Percentiles rank a stretch among this genome's conserved stretches.
phyloP scores from a whole-genome alignment of 2,888 invertebrate genomes.

The Limnephilus lunatus region DNA sequence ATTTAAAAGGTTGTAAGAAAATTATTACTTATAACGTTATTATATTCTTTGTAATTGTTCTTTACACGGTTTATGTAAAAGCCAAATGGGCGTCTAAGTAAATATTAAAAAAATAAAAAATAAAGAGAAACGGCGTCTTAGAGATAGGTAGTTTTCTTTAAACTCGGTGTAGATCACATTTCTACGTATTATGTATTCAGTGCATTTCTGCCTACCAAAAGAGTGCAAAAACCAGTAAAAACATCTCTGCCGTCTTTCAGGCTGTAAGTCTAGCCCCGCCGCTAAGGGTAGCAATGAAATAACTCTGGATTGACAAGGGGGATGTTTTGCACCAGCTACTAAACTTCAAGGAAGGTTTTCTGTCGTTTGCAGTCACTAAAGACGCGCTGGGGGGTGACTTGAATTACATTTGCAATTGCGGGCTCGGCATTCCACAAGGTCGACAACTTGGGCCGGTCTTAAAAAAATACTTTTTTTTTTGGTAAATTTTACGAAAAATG shows the following conservation, averaged over 20 bases:
- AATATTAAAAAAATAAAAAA: no score
- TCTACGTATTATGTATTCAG: background rate
- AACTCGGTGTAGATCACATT: background rate
- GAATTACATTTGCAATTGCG: conserved; percentile 15
- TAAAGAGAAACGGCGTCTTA: no score
- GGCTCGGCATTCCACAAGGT: background rate
- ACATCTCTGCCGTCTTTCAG: background rate
- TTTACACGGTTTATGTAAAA: no score
- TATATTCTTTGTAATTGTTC: no score
- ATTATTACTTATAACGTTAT: no score
- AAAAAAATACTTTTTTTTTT: background rate
- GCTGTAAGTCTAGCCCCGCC: background rate
- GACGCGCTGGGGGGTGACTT: background rate
- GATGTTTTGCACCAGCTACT: background rate
- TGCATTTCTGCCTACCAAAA: background rate
- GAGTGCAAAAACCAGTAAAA: background rate
- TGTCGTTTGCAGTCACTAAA: background rate
- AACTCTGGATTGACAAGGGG: conserved; percentile 25
- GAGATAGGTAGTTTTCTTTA: background rate
- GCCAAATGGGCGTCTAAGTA: no score
- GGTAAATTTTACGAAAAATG: no score
- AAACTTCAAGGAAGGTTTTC: conserved; percentile 10
- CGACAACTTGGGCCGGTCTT: background rate
- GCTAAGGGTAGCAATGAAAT: conserved; percentile 3
- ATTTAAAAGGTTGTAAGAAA: no score